These are phyloP conservation scores for Pedionomus torquatus DNA, from an alignment of 2,113 vertebrate species.

Conservation along the genomic window DNA sequence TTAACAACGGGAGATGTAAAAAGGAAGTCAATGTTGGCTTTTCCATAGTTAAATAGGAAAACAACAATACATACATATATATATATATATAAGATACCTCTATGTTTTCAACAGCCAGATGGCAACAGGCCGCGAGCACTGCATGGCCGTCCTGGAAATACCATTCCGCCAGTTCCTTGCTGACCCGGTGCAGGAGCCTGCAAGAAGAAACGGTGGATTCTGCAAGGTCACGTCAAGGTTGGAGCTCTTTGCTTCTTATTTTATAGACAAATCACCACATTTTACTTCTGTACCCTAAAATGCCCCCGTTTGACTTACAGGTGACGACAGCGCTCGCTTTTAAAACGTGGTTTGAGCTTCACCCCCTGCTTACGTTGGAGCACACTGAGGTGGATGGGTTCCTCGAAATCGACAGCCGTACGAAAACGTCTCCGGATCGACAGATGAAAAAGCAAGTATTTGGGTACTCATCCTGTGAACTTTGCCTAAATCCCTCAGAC, in stretches of 20 bases:
- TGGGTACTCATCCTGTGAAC: neutral
- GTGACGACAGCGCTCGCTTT: neutral
- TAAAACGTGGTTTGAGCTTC: neutral
- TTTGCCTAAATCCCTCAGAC: neutral
- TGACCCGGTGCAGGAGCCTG: slow-evolving; percentile 88
- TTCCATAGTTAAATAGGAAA: neutral
- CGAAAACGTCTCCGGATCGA: neutral
- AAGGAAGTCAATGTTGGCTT: neutral
- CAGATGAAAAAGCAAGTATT: neutral
- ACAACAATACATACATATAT: neutral
- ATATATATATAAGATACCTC: slow-evolving; percentile 76
- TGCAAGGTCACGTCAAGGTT: neutral
- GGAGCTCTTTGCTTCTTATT: neutral
- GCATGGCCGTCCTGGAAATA: slow-evolving; percentile 92
- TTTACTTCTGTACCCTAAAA: neutral
- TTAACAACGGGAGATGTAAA: neutral
- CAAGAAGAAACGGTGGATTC: neutral
- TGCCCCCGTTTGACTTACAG: neutral
- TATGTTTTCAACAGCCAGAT: slow-evolving; percentile 89
- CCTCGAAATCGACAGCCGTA: neutral
- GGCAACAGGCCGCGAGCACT: slow-evolving; percentile 91
- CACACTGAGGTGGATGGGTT: neutral
- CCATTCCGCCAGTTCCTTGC: slow-evolving; percentile 90
- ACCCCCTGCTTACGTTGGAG: neutral
- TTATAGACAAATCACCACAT: neutral